Evolutionary conservation across 2,888 invertebrate genomes (phyloP).

Genomic region (Pachydiplax longipennis): DNA sequence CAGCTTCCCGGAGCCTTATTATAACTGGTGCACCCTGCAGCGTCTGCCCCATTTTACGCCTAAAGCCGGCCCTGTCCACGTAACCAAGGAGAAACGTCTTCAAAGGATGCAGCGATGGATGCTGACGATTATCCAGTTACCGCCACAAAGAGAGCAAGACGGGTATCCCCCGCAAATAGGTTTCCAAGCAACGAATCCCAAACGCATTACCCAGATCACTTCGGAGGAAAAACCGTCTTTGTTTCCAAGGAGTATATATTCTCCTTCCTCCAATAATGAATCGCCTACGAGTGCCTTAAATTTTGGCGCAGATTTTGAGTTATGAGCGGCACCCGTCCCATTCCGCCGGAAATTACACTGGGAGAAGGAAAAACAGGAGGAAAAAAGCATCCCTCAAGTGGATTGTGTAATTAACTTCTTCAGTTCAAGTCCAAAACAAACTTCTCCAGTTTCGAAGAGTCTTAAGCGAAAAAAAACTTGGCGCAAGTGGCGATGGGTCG

Average conservation of each 20-base stretch:
- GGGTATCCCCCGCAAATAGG: too few relatives aligned
- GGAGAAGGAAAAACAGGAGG: background rate
- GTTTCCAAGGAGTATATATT: background rate
- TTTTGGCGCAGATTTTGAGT: background rate
- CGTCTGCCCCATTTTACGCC: too few relatives aligned
- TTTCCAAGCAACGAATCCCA: too few relatives aligned
- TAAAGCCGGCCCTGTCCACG: too few relatives aligned
- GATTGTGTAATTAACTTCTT: conserved; percentile 35
- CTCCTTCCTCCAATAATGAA: background rate
- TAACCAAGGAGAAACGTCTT: too few relatives aligned
- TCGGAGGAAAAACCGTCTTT: too few relatives aligned
- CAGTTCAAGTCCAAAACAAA: conserved; percentile 6
- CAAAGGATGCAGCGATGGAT: too few relatives aligned
- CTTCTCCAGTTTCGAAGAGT: conserved; percentile 29
- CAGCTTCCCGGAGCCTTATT: too few relatives aligned
- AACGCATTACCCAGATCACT: too few relatives aligned
- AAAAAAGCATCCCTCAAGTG: background rate
- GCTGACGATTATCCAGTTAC: too few relatives aligned
- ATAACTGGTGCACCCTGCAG: too few relatives aligned
- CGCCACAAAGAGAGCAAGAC: too few relatives aligned
- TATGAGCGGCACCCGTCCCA: background rate
- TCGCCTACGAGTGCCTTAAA: background rate
- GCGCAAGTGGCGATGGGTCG: background rate
- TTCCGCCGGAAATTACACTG: background rate
- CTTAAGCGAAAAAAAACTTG: background rate